phyloP scores from a whole-genome alignment of 2,888 invertebrate species.

The Andrena dorsata region DNA sequence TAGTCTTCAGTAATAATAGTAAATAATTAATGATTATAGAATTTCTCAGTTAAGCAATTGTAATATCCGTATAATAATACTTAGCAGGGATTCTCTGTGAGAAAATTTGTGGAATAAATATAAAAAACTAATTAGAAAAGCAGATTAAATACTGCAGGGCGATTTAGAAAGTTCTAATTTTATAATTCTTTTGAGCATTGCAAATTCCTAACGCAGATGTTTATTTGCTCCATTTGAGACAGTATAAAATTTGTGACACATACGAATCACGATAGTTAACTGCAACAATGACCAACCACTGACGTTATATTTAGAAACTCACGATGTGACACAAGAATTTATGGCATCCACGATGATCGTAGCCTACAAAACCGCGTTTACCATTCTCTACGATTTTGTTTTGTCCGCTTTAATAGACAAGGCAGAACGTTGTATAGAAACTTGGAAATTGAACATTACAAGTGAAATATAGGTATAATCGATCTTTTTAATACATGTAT shows the following conservation, averaged over 20 bases:
- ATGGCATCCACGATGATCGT: conserved; percentile 15
- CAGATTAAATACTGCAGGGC: not conserved
- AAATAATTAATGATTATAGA: too few species aligned
- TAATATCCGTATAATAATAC: too few species aligned
- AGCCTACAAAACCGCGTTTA: conserved; percentile 16
- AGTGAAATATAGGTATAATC: not conserved
- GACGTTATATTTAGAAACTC: conserved; percentile 37
- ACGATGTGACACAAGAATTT: conserved; percentile 26
- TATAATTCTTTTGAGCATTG: not conserved
- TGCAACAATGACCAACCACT: conserved; percentile 19
- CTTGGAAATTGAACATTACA: not conserved
- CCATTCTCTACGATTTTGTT: not conserved
- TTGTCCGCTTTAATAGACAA: not conserved
- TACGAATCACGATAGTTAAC: conserved; percentile 5
- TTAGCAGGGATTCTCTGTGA: too few species aligned
- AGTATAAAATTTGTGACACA: not conserved
- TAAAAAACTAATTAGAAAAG: too few species aligned
- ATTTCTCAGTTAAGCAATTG: too few species aligned
- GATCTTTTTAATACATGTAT: too few species aligned
- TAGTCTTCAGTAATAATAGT: too few species aligned
- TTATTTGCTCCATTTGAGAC: not conserved
- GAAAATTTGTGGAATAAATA: too few species aligned
- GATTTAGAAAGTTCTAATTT: not conserved
- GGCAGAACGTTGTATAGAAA: not conserved
- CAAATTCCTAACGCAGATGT: not conserved